Percentiles rank a stretch among this genome's conserved stretches.
Evolutionary conservation across 2,113 vertebrate species (phyloP).

Genomic region (Sciurus niger): DNA sequence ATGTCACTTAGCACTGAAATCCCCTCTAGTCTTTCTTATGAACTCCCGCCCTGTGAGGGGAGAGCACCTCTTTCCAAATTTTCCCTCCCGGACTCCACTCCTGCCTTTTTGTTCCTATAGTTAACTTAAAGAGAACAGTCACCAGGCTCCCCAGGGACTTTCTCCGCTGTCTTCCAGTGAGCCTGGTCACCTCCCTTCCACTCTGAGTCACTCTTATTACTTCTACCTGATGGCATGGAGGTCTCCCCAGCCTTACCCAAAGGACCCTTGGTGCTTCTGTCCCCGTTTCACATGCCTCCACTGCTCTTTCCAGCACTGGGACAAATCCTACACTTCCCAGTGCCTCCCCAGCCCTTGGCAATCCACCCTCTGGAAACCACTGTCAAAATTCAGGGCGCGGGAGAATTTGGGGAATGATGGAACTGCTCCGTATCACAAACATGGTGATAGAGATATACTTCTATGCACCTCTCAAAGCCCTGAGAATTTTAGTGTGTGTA

Average conservation of each 20-base stretch:
- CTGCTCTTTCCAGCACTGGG: rapidly evolving
- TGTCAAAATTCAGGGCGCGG: not conserved
- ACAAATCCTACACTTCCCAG: not conserved
- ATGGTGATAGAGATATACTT: not conserved
- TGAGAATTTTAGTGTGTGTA: not conserved
- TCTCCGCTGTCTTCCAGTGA: not conserved
- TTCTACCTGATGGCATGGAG: not conserved
- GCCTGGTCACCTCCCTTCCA: not conserved
- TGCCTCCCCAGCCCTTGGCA: not conserved
- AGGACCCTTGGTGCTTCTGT: not conserved
- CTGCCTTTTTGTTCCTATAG: not conserved
- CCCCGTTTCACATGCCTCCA: not conserved
- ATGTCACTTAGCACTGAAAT: not conserved
- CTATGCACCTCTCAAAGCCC: not conserved
- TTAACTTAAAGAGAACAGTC: not conserved
- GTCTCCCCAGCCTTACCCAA: not conserved
- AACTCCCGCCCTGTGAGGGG: not conserved
- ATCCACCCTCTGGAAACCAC: not conserved
- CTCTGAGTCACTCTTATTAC: not conserved
- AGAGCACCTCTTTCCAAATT: not conserved
- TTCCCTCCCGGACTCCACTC: not conserved
- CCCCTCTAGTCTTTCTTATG: not conserved
- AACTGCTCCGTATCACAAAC: not conserved
- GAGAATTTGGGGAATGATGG: not conserved
- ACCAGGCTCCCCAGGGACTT: not conserved